Conservation (phyloP, 2,888 invertebrate genomes). For the Ophion ventricosus region DNA sequence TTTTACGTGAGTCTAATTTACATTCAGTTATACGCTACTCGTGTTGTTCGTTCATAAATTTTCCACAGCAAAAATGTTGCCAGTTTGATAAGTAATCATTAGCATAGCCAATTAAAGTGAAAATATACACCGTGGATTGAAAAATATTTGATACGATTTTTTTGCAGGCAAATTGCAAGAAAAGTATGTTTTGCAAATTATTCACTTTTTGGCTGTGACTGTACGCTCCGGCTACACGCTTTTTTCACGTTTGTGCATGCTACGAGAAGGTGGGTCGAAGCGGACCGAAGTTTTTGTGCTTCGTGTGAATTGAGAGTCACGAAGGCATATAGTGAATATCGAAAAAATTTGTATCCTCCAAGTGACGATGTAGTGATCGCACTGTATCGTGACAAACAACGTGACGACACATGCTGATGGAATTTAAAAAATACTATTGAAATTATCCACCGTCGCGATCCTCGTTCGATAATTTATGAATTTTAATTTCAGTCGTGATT, state of each 20-base stretch:
- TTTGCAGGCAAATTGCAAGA: background rate
- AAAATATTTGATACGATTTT: background rate
- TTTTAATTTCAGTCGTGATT: background rate
- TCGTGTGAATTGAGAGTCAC: slow-evolving; percentile 36
- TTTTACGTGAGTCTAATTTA: too few relatives aligned
- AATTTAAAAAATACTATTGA: background rate
- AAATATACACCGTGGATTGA: background rate
- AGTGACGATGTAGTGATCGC: background rate
- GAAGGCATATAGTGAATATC: slow-evolving; percentile 15
- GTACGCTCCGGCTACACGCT: background rate
- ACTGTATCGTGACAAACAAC: background rate
- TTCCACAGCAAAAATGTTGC: too few relatives aligned
- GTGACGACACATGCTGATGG: background rate
- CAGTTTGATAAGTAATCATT: background rate
- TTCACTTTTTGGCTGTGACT: background rate
- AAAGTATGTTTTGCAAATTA: background rate
- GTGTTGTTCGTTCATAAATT: too few relatives aligned
- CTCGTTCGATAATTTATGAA: background rate
- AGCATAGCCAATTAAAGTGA: background rate
- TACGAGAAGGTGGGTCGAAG: background rate
- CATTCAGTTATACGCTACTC: too few relatives aligned
- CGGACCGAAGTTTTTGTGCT: slow-evolving; percentile 11
- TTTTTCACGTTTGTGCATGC: background rate
- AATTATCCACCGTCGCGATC: background rate
- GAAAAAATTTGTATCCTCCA: slow-evolving; percentile 16